Evolutionary conservation across 2,797 vertebrate species (phyloP), one percentile per base, ranked within the genome.

Genomic region (Pagetopsis macropterus): DNA sequence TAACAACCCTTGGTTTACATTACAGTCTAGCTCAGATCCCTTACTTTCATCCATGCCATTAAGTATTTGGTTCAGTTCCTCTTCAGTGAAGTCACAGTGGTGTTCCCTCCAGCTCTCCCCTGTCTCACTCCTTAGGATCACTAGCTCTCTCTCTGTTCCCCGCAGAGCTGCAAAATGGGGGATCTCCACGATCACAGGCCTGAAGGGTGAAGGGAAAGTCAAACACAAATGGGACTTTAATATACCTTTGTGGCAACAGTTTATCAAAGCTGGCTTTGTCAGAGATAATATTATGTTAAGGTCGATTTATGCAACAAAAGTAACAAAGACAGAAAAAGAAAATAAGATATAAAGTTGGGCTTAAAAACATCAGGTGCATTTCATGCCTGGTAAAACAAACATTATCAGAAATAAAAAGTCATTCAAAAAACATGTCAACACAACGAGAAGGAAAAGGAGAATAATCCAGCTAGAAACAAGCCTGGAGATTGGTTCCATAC

Each of bases 1-100:
- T 15, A 63, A 67, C 40, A 45, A 50, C 23, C 48, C 3, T 23
- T 12, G 17, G 65, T 62, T 45, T 44, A 16, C 10, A 69, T 59
- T 50, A 59, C 9, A 50, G 33, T 65, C 33, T 8, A 81, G 9
- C 31, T 31, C 52, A 19, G 31, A 49, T 65, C 45, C 2, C 91
- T 84, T 84, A 99, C 98, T 97, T 96, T 99, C 98, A 76, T 99
- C 98, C 98, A 99, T 98, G 87, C 98, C 98, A 1, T 99, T 99
- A 4, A 99, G 94, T 79, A 99, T 98, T 89, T 97, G 97, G 10
- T 99, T 99, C 40, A 99, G 92, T 43, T 99, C 98, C 41, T 98
- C 98, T 76, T 99, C 97, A 0, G 96, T 98, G 87, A 96, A 96
- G 72, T 99, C 97, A 85, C 97, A 99, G 88, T 96, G 96, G 68